Evolutionary conservation across 2,797 vertebrate species (phyloP), one percentile per base, ranked within the genome.

Genomic region (Varecia variegata): DNA sequence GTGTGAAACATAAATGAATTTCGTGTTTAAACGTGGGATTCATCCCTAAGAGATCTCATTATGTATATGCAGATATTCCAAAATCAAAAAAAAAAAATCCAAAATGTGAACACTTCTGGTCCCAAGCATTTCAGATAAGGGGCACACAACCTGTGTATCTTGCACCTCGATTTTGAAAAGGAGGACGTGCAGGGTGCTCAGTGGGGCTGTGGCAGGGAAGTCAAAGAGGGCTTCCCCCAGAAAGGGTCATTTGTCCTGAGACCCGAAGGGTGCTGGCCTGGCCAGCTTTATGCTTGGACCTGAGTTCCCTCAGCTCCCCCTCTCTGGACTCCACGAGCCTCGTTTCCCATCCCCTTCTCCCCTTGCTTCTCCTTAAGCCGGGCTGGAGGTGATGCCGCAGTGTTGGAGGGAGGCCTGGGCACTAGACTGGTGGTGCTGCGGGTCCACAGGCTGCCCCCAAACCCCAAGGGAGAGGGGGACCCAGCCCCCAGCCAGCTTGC

Each of bases 241-340:
- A 17, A 67, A 38, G 25, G 38, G 50, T 32, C 52, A 10, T 40
- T 94, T 86, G 52, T 77, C 35, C 38, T 27, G 54, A 62, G 70
- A 65, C 74, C 76, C 3, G 2, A 8, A 52, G 45, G 23, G 5
- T 23, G 0, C 35, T 18, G 12, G 65, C 54, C 62, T 13, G 21
- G 40, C 35, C 56, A 5, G 3, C 83, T 40, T 50, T 38, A 10
- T 58, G 23, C 65, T 80, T 38, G 40, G 30, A 87, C 13, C 9
- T 7, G 6, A 5, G 50, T 17, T 27, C 11, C 25, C 3, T 30
- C 35, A 45, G 58, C 30, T 38, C 6, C 30, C 23, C 35, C 25
- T n/a, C 74, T 62, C 30, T 21, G 14, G 5, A 5, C 23, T 18
- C 32, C 20, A 1, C 1, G 0, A 35, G n/a, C 56, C 56, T 20